A percentile compares a stretch with the other conserved stretches of the same genome.
Conservation (phyloP, 2,113 vertebrate genomes). For the Cryptomyrus ogoouensis region DNA sequence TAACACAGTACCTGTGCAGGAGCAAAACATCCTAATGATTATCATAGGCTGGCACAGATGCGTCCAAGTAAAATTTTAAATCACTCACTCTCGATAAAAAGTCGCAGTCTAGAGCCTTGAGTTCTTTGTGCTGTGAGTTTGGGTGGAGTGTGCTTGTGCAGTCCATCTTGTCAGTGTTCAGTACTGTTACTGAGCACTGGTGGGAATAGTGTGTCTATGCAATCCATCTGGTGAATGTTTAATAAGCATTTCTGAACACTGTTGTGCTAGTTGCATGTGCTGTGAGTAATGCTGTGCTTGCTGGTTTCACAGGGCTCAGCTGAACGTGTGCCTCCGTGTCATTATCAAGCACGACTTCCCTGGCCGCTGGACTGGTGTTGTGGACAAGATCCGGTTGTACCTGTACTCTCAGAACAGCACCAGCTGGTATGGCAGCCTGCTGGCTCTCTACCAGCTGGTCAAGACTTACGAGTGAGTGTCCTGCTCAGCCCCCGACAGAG, state of each 20-base stretch:
- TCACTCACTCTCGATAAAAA: too few relatives aligned
- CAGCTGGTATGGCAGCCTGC: conserved; percentile 88
- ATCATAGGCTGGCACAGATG: too few relatives aligned
- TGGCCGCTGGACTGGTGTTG: conserved; percentile 85
- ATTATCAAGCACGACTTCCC: conserved; percentile 97
- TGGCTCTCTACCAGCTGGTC: conserved; percentile 91
- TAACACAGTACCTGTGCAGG: too few relatives aligned
- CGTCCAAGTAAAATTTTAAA: too few relatives aligned
- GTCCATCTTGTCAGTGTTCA: not conserved
- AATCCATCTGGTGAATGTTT: not conserved
- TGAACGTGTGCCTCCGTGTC: conserved; percentile 87
- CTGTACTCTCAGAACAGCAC: conserved; percentile 83
- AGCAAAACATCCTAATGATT: too few relatives aligned
- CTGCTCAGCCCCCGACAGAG: not conserved
- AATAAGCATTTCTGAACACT: not conserved
- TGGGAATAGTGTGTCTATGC: not conserved
- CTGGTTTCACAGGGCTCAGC: conserved; percentile 67
- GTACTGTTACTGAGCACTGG: not conserved
- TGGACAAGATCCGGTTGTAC: conserved; percentile 86
- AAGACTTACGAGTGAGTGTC: conserved; percentile 94
- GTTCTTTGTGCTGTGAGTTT: not conserved
- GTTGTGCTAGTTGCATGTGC: not conserved
- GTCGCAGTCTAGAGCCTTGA: too few relatives aligned
- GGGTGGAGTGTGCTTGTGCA: not conserved
- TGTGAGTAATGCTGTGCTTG: not conserved